Base-by-base conservation (phyloP, 2,113 vertebrate genomes). In the Anguilla japonica region DNA sequence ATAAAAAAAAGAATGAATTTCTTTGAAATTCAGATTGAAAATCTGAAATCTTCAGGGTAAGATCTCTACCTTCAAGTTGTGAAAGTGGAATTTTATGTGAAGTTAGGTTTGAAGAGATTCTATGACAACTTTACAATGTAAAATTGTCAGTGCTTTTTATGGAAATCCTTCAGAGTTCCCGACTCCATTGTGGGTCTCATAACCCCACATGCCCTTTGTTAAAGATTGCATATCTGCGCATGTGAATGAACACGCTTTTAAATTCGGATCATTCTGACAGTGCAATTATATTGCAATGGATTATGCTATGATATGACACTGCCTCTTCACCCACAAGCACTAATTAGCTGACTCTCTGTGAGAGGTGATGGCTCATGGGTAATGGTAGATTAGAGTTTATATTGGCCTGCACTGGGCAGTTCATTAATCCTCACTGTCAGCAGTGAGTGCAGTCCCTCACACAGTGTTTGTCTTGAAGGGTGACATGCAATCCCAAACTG, bases 401-500 rank as follows among this genome's bases (percentile, higher is more conserved):
- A 34, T 75, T 13, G 26, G 71, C 8, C 71, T 75, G 1, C 26
- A 34, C 26, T 34, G 71, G n/a, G 26, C n/a, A 34, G 71, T 75
- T 34, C 8, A 34, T 75, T 29, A 14, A 29, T n/a, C 5, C 26
- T 75, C 71, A 13, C 63, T 82, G 57, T 84, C 57, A 83, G 83
- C 63, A 53, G 80, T 34, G 2, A 9, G 22, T 5, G 20, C 60
- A 75, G n/a, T 34, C 26, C 71, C 71, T 75, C 71, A n/a, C 87
- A n/a, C 81, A 50, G 57, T 86, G 81, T 89, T 40, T 88, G 41
- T 79, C 91, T 0, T 79, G 6, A 94, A 99, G 98, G 98, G 98
- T 0, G 98, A 99, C 86, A 93, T 97, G 1, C 98, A 99, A 94
- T 98, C 98, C 0, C 96, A 98, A 0, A 91, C 97, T 0, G 96